Conservation (phyloP, 2,888 invertebrate species). For the Mimachlamys varia region DNA sequence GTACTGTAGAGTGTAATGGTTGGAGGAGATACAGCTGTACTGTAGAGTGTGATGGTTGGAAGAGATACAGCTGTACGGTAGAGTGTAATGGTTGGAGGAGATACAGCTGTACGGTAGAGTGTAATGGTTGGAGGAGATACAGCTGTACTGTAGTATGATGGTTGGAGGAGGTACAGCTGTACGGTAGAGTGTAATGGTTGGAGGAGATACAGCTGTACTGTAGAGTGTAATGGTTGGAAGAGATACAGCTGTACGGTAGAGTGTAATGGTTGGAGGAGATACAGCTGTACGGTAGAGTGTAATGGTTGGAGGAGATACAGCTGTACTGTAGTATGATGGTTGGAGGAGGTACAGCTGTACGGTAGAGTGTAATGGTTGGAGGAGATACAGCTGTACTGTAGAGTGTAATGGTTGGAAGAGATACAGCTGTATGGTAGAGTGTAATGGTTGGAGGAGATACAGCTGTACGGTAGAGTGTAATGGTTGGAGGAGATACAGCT, state of each 20-base stretch:
- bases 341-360: neutral
- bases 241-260: no score
- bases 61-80: neutral
- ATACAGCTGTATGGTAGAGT: neutral
- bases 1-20: neutral
- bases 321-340: neutral
- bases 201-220: neutral
- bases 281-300: neutral
- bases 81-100: neutral
- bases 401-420: neutral
- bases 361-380: neutral
- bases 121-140: neutral
- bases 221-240: neutral
- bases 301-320: neutral
- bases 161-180: neutral
- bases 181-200: neutral
- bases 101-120: neutral
- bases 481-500: neutral
- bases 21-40: neutral
- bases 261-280: neutral
- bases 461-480: neutral
- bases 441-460: neutral
- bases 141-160: neutral
- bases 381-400: neutral
- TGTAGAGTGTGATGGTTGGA: neutral